phyloP scores from a whole-genome alignment of 2,113 vertebrate genomes.

The Globicephala melas region DNA sequence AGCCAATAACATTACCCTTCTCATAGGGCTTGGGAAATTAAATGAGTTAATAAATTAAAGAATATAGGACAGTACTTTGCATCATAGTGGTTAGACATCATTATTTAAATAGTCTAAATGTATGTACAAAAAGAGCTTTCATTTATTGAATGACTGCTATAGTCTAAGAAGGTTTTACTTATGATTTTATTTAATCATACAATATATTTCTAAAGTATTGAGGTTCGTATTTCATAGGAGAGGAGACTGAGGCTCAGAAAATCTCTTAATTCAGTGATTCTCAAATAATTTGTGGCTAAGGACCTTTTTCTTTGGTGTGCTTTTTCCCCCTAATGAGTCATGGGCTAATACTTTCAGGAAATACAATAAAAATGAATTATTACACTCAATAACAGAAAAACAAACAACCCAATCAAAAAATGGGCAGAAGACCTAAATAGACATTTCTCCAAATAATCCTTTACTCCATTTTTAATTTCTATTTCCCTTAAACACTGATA shows the following conservation, averaged over 20 bases:
- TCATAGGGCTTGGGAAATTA: not conserved
- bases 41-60: not conserved
- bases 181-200: slow-evolving; percentile 17
- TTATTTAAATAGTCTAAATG: not conserved
- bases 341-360: not conserved
- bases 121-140: not conserved
- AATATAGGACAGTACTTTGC: not conserved
- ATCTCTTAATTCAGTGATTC: not conserved
- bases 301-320: not conserved
- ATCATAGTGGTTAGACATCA: not conserved
- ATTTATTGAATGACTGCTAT: not conserved
- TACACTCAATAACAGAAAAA: not conserved
- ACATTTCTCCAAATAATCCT: not conserved
- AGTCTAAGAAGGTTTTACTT: not conserved
- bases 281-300: not conserved
- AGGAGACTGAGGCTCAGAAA: not conserved
- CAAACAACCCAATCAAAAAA: not conserved
- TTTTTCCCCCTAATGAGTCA: not conserved
- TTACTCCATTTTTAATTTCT: not conserved
- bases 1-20: not conserved
- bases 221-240: not conserved
- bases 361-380: not conserved
- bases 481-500: not conserved
- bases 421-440: not conserved
- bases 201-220: not conserved